phyloP scores from a whole-genome alignment of 1,140 invertebrate genomes.

The Lordiphosa collinella region DNA sequence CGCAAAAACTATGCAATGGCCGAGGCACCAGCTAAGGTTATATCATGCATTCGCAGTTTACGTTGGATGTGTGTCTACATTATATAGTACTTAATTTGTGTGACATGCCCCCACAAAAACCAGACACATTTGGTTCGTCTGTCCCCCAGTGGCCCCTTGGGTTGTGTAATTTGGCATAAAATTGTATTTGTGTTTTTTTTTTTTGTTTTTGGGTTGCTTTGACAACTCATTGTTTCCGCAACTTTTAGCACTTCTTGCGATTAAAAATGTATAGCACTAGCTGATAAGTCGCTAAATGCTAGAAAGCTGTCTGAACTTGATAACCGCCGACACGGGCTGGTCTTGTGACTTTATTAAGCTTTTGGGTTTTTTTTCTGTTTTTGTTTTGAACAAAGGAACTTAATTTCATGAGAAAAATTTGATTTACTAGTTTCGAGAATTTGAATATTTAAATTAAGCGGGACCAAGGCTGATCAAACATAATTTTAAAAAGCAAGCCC shows the following conservation, averaged over 20 bases:
- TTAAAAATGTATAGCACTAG: conserved; percentile 29
- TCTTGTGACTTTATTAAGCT: conserved; percentile 52
- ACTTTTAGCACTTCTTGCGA: conserved; percentile 27
- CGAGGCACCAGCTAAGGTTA: conserved; percentile 12
- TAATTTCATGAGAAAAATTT: neutral
- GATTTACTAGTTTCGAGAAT: too few relatives aligned
- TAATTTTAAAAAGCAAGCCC: too few relatives aligned
- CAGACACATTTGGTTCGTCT: conserved; percentile 14
- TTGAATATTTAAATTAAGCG: too few relatives aligned
- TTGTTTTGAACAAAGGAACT: neutral
- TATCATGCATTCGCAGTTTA: conserved; percentile 2
- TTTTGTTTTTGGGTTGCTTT: neutral
- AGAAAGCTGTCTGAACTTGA: conserved; percentile 62
- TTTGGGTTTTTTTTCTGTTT: conserved; percentile 1
- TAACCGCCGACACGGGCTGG: conserved; percentile 29
- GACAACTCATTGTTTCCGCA: conserved; percentile 18
- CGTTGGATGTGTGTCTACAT: neutral
- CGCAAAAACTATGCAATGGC: conserved; percentile 4
- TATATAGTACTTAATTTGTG: neutral
- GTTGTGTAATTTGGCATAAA: conserved; percentile 51
- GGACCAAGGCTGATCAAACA: too few relatives aligned
- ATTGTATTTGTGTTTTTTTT: too few relatives aligned
- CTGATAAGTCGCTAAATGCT: conserved; percentile 36
- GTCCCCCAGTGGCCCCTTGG: neutral
- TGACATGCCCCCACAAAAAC: conserved; percentile 14